phyloP scores from a whole-genome alignment of 2,888 invertebrate genomes.

The Agonopterix subpropinquella region DNA sequence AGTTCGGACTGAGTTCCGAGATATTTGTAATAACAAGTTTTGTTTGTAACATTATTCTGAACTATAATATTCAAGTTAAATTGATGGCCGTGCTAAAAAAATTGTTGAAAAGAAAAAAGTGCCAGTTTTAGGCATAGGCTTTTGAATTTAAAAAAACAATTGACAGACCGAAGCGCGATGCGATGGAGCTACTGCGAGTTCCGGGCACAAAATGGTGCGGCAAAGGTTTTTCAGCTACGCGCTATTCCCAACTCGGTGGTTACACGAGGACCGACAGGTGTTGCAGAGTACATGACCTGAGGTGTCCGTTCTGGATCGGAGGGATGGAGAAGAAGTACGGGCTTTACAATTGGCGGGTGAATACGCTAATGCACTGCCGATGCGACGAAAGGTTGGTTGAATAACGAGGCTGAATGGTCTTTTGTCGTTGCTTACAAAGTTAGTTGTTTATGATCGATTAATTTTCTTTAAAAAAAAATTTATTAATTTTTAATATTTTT shows the following conservation, averaged over 20 bases:
- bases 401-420: constrained; percentile 14
- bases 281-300: constrained; percentile 90
- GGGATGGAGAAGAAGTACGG: constrained; percentile 90
- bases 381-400: constrained; percentile 90
- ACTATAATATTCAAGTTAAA: too few relatives aligned
- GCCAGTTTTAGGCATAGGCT: too few relatives aligned
- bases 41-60: too few relatives aligned
- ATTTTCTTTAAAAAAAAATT: neutral
- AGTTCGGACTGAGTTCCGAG: too few relatives aligned
- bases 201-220: constrained; percentile 98
- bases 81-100: too few relatives aligned
- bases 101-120: too few relatives aligned
- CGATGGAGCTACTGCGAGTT: constrained; percentile 82
- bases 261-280: constrained; percentile 90
- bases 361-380: constrained; percentile 93
- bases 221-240: constrained; percentile 86
- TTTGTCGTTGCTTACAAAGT: constrained; percentile 20
- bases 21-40: too few relatives aligned
- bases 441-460: neutral
- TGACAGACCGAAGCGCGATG: constrained; percentile 61
- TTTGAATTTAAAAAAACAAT: constrained; percentile 16
- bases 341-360: constrained; percentile 91
- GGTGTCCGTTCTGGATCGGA: constrained; percentile 89
- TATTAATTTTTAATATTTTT: neutral
- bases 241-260: constrained; percentile 89